Base-by-base conservation (phyloP, 2,797 vertebrate genomes). In the Halcyon badia region DNA sequence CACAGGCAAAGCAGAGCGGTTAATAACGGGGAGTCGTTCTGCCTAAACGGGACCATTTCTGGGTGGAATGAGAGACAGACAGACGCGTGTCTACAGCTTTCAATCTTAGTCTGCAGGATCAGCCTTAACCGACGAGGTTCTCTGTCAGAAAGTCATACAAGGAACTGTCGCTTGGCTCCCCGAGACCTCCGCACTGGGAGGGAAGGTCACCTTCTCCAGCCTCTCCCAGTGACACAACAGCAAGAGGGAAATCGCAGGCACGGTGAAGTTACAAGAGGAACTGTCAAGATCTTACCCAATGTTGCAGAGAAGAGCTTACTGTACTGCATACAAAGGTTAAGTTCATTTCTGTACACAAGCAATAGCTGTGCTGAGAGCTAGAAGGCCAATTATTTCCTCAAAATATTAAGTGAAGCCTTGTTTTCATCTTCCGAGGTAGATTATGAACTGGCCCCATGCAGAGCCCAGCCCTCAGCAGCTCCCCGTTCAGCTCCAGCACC, bases 141-240 rank as follows among this genome's bases (percentile, higher is more conserved):
- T 44, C 76, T 41, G 14, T 5, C 80, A 37, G 5, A 4, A 25
- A 9, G 26, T 9, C 66, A 33, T 3, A 14, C 9, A 1, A 14
- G 12, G 26, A 68, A 31, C 17, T 6, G 28, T 0, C 52, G 13
- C 65, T 17, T 6, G 44, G 68, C 44, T 52, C 37, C 72, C 41
- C n/a, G 7, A 17, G 26, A 5, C 11, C 60, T 15, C 6, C 5
- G 30, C 5, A 14, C 24, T 0, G 2, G 3, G 12, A 5, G 0
- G 35, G 25, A 31, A 10, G 14, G 2, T 0, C 7, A 89, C 44
- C 10, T 35, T 16, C 48, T 51, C 61, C 57, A 22, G 7, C n/a
- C 83, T 1, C 21, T 21, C 37, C 75, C 64, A 49, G 44, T 1
- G 31, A 37, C 46, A 66, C 64, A 10, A n/a, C 52, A 51, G 2